Conservation (phyloP, 1,140 invertebrate genomes). For the Ganaspis sp. region DNA sequence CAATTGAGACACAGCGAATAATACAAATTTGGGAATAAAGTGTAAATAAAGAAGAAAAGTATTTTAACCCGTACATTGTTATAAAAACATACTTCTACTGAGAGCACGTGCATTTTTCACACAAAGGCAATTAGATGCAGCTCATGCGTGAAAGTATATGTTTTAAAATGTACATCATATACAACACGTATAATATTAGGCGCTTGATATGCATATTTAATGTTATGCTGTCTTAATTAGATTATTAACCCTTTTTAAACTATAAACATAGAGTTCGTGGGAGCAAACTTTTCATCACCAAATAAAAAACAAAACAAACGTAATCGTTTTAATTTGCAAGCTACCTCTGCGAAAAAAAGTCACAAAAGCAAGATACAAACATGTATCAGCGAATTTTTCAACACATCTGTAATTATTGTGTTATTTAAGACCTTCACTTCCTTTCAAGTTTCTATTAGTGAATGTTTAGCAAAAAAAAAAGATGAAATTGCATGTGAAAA, state of each 20-base stretch:
- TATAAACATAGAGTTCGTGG: not conserved
- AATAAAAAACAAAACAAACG: not conserved
- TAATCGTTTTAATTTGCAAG: too few species aligned
- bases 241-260: slow-evolving; percentile 7
- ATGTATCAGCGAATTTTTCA: not conserved
- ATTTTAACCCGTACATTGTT: not conserved
- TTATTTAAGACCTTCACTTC: slow-evolving; percentile 6
- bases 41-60: not conserved
- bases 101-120: slow-evolving; percentile 25
- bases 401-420: not conserved
- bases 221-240: not conserved
- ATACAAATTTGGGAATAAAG: not conserved
- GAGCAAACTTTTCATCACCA: not conserved
- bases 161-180: slow-evolving; percentile 16
- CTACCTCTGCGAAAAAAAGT: not conserved
- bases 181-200: not conserved
- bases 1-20: not conserved
- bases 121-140: slow-evolving; percentile 10
- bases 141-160: slow-evolving; percentile 10
- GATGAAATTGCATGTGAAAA: too few species aligned
- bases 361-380: not conserved
- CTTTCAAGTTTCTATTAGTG: not conserved
- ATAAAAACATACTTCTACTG: not conserved
- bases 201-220: slow-evolving; percentile 4
- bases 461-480: too few species aligned